phyloP scores from a whole-genome alignment of 2,888 invertebrate genomes.

The Isoperla grammatica region DNA sequence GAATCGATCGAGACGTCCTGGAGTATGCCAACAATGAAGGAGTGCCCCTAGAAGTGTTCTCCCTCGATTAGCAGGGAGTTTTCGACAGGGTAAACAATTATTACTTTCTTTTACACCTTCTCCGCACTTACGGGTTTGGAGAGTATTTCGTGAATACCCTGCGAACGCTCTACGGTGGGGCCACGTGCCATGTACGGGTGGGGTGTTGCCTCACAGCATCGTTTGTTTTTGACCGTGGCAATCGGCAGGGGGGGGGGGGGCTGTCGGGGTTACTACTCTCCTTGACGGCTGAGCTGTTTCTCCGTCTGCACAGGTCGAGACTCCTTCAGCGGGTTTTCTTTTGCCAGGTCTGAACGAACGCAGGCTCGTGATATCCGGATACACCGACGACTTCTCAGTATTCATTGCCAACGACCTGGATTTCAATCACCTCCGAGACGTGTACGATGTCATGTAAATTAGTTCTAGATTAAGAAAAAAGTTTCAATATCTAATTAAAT shows the following conservation, averaged over 20 bases:
- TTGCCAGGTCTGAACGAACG: background rate
- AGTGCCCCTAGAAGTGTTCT: background rate
- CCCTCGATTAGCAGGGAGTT: constrained; percentile 2
- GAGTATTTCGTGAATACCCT: too few species aligned
- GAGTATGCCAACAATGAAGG: background rate
- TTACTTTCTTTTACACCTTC: constrained; percentile 7
- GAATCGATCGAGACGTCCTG: too few species aligned
- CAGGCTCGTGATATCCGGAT: background rate
- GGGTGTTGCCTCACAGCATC: too few species aligned
- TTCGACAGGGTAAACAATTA: constrained; percentile 17
- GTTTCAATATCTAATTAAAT: too few species aligned
- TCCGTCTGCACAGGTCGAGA: background rate
- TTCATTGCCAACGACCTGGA: background rate
- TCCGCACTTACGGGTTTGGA: too few species aligned
- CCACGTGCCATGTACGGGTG: too few species aligned
- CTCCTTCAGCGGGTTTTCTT: background rate
- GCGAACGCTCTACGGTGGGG: too few species aligned
- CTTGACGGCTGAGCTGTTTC: background rate
- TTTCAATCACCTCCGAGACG: too few species aligned
- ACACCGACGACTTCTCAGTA: constrained; percentile 2
- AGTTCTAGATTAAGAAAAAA: too few species aligned
- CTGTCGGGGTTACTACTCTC: constrained; percentile 6
- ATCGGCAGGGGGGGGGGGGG: background rate
- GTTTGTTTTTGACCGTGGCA: background rate
- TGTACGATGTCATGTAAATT: background rate